These are phyloP conservation scores for Nixonia krombeini DNA, from an alignment of 1,140 invertebrate genomes.

Conservation along the genomic window DNA sequence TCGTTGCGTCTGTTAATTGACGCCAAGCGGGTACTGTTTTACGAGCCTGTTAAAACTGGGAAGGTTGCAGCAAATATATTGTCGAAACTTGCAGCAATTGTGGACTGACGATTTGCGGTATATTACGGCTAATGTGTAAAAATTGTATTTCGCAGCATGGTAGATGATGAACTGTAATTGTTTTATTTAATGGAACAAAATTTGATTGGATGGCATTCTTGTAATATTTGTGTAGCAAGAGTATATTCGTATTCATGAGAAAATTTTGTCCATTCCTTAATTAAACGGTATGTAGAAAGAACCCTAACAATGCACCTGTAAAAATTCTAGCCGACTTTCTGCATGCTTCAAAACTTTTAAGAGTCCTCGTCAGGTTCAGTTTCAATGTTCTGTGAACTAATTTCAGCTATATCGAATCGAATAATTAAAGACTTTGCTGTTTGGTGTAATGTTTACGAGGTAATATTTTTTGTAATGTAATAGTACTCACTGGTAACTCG, in stretches of 20 bases:
- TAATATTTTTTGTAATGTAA: too few relatives aligned
- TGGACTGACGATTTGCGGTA: conserved; percentile 24
- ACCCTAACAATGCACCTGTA: conserved; percentile 13
- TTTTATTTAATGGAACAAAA: background rate
- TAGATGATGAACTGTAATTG: background rate
- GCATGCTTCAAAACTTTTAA: background rate
- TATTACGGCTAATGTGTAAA: background rate
- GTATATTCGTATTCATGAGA: conserved; percentile 1
- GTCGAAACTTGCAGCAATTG: conserved; percentile 36
- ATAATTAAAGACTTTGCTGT: background rate
- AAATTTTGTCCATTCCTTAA: conserved; percentile 20
- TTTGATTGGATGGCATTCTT: too few relatives aligned
- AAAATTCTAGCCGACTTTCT: background rate
- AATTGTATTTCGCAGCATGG: background rate
- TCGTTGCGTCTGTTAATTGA: conserved; percentile 47
- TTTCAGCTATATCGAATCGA: background rate
- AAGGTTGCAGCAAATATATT: conserved; percentile 47
- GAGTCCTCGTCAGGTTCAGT: background rate
- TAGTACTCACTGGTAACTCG: too few relatives aligned
- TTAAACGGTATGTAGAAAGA: conserved; percentile 35
- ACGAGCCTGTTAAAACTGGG: conserved; percentile 43
- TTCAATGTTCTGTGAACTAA: too few relatives aligned
- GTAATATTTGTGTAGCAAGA: too few relatives aligned
- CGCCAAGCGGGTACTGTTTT: conserved; percentile 42
- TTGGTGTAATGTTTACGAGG: too few relatives aligned